phyloP scores from a whole-genome alignment of 2,113 vertebrate species.

The Crotalus viridis region DNA sequence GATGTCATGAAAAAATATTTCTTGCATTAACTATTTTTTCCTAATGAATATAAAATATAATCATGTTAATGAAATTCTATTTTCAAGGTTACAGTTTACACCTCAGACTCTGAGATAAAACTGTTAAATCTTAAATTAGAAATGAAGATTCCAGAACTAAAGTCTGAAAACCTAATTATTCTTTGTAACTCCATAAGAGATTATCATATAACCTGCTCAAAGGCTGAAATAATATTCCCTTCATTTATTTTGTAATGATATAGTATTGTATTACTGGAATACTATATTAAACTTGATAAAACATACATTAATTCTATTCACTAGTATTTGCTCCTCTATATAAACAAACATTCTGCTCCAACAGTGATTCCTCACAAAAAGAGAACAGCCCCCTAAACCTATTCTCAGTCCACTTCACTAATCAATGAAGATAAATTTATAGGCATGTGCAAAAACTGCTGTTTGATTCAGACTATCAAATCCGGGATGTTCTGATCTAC shows the following conservation, averaged over 20 bases:
- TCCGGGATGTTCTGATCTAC: background rate
- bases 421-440: background rate
- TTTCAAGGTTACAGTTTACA: conserved; percentile 25
- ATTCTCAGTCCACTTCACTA: conserved; percentile 1
- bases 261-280: conserved; percentile 18
- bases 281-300: conserved; percentile 41
- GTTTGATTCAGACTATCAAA: background rate
- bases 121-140: conserved; percentile 44
- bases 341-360: conserved; percentile 17
- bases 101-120: conserved; percentile 51
- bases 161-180: conserved; percentile 49
- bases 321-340: conserved; percentile 39
- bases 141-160: conserved; percentile 46
- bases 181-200: conserved; percentile 46
- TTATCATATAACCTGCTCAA: conserved; percentile 46
- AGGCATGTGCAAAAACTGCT: background rate
- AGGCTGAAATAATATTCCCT: conserved; percentile 52
- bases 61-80: conserved; percentile 58
- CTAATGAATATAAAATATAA: conserved; percentile 46
- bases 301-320: conserved; percentile 33
- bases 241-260: conserved; percentile 47
- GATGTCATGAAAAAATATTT: conserved; percentile 61
- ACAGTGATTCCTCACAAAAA: conserved; percentile 26
- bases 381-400: background rate
- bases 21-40: conserved; percentile 41